Base-by-base conservation (phyloP, 2,797 vertebrate species). In the Miichthys miiuy region DNA sequence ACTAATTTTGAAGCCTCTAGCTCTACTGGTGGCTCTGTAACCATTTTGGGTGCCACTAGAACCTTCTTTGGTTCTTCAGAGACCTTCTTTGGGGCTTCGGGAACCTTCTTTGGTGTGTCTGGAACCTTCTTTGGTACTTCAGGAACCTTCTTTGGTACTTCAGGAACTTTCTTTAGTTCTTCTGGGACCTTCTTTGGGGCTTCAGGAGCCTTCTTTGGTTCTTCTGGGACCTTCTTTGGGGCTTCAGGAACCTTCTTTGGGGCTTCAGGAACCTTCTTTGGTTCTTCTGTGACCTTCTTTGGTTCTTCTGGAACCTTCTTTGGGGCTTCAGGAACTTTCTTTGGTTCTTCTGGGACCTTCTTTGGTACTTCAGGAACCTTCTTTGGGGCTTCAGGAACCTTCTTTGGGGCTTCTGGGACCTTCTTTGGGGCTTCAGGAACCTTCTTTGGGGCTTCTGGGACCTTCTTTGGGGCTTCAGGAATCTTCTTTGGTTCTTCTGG, bases 341-440 rank as follows among this genome's bases (percentile, higher is more conserved):
- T 73, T 16, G 25, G 47, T 38, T 1, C 25, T 47, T 65, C 38
- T 6, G n/a, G 2, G 20, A 70, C 47, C 17, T 23, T 50, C 16
- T 50, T 42, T 25, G 61, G 48, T 7, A 34, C 90, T 88, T 95
- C 95, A 80, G 93, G 90, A 38, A 63, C 4, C 18, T 25, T 72
- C n/a, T 57, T 44, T 8, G 20, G 56, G 11, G 0, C 44, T 47
- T 75, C 64, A 9, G 23, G n/a, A 21, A 67, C 21, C 10, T 21
- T 25, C 34, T 68, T 68, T 3, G 10, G 50, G 14, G 0, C 41
- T 23, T 79, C 63, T 1, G 23, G 6, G 12, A 58, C 18, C 7
- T 34, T 34, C 30, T 34, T 34, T 34, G 30, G 30, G 1, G 6
- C 47, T 47, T 77, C 79, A 5, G 25, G 14, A 25, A 38, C 12